Base-by-base conservation (phyloP, 2,888 invertebrate species). In the Hedya salicella region DNA sequence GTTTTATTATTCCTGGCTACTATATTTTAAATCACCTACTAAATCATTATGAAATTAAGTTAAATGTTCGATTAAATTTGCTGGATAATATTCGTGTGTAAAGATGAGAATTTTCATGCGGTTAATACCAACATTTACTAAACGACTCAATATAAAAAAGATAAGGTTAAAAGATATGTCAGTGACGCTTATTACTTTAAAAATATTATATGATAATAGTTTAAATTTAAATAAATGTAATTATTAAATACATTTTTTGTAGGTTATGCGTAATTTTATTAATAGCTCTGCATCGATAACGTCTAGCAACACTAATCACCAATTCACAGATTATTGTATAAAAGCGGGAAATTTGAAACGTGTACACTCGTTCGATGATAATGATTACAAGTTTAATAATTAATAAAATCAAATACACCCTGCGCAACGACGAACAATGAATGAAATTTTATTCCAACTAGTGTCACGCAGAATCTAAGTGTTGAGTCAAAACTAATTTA, bases 401-500 rank as follows among this genome's bases (percentile, higher is more conserved):
- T 59, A 64, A 65, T 14, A 25, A 4, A 65, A 60, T 60, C 59
- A 59, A 39, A 65, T 44, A 52, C 46, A 46, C 44, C 17, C 11
- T 9, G 25, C 16, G n/a, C 30, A 40, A 14, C n/a, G 19, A 36
- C 2, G 39, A 19, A 14, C 44, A 25, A 16, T 44, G 36, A 21
- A 50, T 36, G 56, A 11, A 30, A 30, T 50, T 21, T 49, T 57
- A 32, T 46, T 59, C 25, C n/a, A 42, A 60, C 32, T 40, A 19
- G 25, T 32, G 46, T 59, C 46, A 44, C 36, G 14, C 32, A n/a
- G 53, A 16, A 60, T 50, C 30, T 61, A 66, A 32, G 53, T 53
- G 39, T 56, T 30, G 14, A 52, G 65, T 54, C 54, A 21, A 66
- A 61, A 66, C 60, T 66, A 66, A 66, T 68, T 66, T 57, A 73